A percentile compares a stretch with the other conserved stretches of the same genome.
phyloP scores from a whole-genome alignment of 2,888 invertebrate genomes.

The Drosophila pseudotakahashii region DNA sequence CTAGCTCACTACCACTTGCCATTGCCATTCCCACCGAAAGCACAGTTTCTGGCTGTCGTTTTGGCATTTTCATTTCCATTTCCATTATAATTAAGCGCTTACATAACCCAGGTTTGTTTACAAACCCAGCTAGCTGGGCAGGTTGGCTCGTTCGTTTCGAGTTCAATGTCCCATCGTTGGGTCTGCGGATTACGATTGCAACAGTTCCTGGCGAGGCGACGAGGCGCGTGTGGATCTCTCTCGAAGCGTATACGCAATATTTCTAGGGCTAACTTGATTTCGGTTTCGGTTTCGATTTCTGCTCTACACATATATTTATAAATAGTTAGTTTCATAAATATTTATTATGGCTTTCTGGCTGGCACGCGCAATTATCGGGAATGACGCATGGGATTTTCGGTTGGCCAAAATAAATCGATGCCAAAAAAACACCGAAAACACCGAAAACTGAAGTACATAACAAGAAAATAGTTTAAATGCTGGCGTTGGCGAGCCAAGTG shows the following conservation, averaged over 20 bases:
- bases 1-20: constrained; percentile 2
- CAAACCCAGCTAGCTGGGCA: constrained; percentile 62
- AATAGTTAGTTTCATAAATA: constrained; percentile 63
- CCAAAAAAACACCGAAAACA: constrained; percentile 61
- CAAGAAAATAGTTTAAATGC: constrained; percentile 76
- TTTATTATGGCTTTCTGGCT: constrained; percentile 54
- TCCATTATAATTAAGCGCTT: constrained; percentile 76
- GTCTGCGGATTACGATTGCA: constrained; percentile 73
- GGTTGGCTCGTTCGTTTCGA: constrained; percentile 71
- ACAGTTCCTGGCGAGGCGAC: constrained; percentile 66
- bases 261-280: constrained; percentile 18
- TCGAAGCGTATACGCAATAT: constrained; percentile 51
- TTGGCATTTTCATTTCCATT: constrained; percentile 75
- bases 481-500: constrained; percentile 55
- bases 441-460: constrained; percentile 60
- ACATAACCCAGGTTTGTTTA: constrained; percentile 77
- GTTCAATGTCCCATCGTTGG: constrained; percentile 73
- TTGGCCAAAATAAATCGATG: constrained; percentile 63
- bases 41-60: constrained; percentile 49
- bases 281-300: constrained; percentile 25
- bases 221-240: constrained; percentile 63
- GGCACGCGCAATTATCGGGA: constrained; percentile 71
- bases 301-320: constrained; percentile 24
- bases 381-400: constrained; percentile 75
- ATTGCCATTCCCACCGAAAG: constrained; percentile 34